phyloP scores from a whole-genome alignment of 2,888 invertebrate species.

The Clitarchus hookeri region DNA sequence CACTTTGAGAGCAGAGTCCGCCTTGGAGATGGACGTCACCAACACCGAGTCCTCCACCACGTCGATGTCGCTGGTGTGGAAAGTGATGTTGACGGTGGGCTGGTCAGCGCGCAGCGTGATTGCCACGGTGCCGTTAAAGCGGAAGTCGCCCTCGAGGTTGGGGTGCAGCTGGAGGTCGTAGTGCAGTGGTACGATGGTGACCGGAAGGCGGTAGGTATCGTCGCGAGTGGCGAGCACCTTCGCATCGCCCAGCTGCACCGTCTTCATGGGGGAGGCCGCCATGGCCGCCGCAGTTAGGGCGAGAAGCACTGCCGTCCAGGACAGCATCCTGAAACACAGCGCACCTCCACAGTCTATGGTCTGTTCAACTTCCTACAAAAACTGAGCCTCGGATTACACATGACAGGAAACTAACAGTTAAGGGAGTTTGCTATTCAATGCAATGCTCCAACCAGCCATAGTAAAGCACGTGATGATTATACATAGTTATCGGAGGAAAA shows the following conservation, averaged over 20 bases:
- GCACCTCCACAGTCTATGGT: too few relatives aligned
- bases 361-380: too few relatives aligned
- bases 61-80: conserved; percentile 34
- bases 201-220: conserved; percentile 28
- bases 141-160: neutral
- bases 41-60: conserved; percentile 17
- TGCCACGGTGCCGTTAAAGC: conserved; percentile 19
- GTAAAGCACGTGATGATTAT: too few relatives aligned
- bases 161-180: conserved; percentile 28
- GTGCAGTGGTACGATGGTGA: conserved; percentile 12
- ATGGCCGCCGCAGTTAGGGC: neutral
- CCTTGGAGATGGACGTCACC: neutral
- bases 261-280: neutral
- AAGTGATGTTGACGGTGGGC: conserved; percentile 55
- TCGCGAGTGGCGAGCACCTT: neutral
- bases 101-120: conserved; percentile 61
- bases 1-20: neutral
- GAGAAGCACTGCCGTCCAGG: neutral
- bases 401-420: too few relatives aligned
- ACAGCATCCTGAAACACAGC: neutral
- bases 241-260: neutral
- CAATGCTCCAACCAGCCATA: too few relatives aligned
- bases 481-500: too few relatives aligned
- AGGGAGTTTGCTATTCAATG: too few relatives aligned
- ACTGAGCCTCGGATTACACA: too few relatives aligned